Percentiles rank a stretch among this genome's conserved stretches.
These are phyloP conservation scores for Euleptes europaea DNA, from an alignment of 2,113 vertebrate genomes.

Conservation along the genomic window DNA sequence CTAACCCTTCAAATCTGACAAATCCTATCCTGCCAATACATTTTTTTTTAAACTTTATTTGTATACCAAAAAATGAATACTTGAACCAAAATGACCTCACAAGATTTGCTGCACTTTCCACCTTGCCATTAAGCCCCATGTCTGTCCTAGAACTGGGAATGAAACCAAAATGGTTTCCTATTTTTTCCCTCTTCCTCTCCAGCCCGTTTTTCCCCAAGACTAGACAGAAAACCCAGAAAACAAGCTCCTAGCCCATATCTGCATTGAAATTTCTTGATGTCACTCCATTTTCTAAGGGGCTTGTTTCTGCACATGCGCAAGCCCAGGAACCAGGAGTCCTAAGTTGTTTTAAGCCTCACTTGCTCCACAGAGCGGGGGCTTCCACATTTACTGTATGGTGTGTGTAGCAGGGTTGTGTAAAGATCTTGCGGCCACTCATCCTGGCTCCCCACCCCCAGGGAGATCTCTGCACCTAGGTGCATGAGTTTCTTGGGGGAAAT, in stretches of 20 bases:
- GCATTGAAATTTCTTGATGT: neutral
- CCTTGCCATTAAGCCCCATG: neutral
- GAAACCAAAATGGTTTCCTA: neutral
- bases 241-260: neutral
- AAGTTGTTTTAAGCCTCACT: neutral
- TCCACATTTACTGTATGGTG: neutral
- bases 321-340: neutral
- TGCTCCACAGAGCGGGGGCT: neutral
- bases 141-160: neutral
- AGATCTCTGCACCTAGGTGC: conserved; percentile 5
- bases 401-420: neutral
- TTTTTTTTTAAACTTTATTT: neutral
- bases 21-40: neutral
- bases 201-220: neutral
- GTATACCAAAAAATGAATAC: neutral
- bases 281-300: neutral
- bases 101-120: neutral
- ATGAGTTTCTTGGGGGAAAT: conserved; percentile 13
- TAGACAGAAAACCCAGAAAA: neutral
- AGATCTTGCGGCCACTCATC: neutral
- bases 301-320: neutral
- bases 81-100: neutral
- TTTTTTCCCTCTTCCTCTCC: neutral
- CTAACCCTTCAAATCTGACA: neutral
- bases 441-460: neutral